Base-by-base conservation (phyloP, 1,140 invertebrate species). In the Drosophila parvula region DNA sequence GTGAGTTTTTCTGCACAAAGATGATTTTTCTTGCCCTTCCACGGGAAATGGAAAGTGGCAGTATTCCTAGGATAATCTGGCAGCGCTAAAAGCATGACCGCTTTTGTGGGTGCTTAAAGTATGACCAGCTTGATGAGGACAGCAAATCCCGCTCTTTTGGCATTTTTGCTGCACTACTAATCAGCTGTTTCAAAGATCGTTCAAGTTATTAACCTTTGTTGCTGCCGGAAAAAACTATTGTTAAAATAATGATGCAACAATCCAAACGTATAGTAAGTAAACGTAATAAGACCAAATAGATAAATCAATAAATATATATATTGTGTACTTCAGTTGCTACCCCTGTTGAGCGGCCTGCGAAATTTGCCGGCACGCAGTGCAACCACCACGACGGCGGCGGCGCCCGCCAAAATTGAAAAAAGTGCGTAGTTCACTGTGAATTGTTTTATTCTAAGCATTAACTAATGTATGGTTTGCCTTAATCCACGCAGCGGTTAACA, bases 401-500 rank as follows among this genome's bases (percentile, higher is more conserved):
- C 84, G 51, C 81, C 84, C 89, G 79, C 81, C 84, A 91, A 90
- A 83, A 79, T 91, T 83, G 90, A 91, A 91, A 91, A 91, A 83
- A 91, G 90, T 91, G 41, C 44, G 76, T 84, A 60, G 22, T 59
- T 28, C 6, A 9, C 8, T 11, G 16, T 30, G 38, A 9, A 8
- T 41, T 48, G 22, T 41, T 38, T 16, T 56, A n/a, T 43, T 47
- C 28, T 64, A 38, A 18, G 8, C 6, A 12, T 27, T 48, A 16
- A 63, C 45, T 30, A 28, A 34, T 18, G 14, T 22, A 2, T 27
- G 12, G 12, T 22, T 53, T 53, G 53, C 28, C 40, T 53, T 41
- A 36, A 34, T 51, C 6, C 77, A 94, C 94, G 32, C 83, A 98
- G 98, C 96, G 74, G 92, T 98, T 12, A 99, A 99, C 93, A 95